Conservation (phyloP, 2,797 vertebrate genomes). For the Otolemur crassicaudatus region DNA sequence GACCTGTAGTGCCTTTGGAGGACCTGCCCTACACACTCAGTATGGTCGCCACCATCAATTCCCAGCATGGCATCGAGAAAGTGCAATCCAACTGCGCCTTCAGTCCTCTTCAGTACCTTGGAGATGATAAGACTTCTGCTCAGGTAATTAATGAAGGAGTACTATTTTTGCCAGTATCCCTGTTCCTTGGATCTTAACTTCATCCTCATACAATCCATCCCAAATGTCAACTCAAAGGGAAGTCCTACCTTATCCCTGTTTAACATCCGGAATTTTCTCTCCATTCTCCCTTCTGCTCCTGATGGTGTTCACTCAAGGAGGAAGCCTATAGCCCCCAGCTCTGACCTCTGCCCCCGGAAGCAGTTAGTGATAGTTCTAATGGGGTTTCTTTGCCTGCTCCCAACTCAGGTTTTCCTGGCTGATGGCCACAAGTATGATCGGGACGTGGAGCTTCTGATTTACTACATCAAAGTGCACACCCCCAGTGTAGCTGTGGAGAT, state of each 20-base stretch:
- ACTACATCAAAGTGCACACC: constrained; percentile 89
- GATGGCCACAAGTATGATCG: constrained; percentile 91
- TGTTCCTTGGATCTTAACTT: neutral
- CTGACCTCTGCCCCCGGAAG: neutral
- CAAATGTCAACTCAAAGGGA: neutral
- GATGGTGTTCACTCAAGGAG: accelerated
- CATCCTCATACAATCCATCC: neutral
- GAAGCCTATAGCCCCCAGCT: no score
- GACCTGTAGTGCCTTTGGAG: constrained; percentile 71
- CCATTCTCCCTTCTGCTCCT: neutral
- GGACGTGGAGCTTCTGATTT: constrained; percentile 91
- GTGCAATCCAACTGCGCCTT: constrained; percentile 90
- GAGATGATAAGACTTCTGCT: constrained; percentile 87
- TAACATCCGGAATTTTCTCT: neutral
- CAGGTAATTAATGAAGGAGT: constrained; percentile 78
- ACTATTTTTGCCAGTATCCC: no score
- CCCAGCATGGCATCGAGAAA: constrained; percentile 87
- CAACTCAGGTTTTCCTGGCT: constrained; percentile 88
- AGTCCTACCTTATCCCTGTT: neutral
- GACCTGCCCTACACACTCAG: constrained; percentile 89
- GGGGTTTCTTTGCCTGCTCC: neutral
- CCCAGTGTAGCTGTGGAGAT: constrained; percentile 90
- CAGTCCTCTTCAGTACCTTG: constrained; percentile 87
- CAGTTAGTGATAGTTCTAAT: neutral
- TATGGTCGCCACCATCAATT: constrained; percentile 86